Conservation (phyloP, 2,797 vertebrate genomes). For the Pseudomugil tenellus region DNA sequence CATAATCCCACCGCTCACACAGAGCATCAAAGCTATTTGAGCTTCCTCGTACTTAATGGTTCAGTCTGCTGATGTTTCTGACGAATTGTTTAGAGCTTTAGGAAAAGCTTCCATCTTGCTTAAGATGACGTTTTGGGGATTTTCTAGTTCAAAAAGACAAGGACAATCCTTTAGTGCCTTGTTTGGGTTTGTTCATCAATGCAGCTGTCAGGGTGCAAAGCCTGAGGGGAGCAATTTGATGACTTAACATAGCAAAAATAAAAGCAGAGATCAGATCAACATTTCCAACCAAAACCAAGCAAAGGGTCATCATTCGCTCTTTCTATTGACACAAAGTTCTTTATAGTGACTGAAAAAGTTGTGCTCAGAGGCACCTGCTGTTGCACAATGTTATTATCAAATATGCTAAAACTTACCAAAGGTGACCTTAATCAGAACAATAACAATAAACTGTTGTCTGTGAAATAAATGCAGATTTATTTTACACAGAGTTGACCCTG, state of each 20-base stretch:
- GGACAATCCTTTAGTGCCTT: constrained; percentile 4
- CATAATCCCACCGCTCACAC: constrained; percentile 37
- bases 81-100: constrained; percentile 19
- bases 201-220: background rate
- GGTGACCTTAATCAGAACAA: constrained; percentile 40
- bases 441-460: constrained; percentile 37
- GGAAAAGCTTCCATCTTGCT: constrained; percentile 29
- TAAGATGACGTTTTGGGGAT: constrained; percentile 24
- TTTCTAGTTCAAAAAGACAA: constrained; percentile 39
- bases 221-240: too few species aligned
- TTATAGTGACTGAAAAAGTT: background rate
- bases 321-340: background rate
- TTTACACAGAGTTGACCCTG: constrained; percentile 18
- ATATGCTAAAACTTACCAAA: background rate
- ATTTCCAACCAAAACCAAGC: background rate
- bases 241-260: too few species aligned
- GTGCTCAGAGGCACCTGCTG: background rate
- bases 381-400: background rate
- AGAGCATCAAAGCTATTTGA: constrained; percentile 44
- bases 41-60: constrained; percentile 17
- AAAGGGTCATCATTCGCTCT: background rate
- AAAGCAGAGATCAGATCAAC: background rate
- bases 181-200: constrained; percentile 18
- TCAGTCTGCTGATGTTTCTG: constrained; percentile 2
- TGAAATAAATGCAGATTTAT: constrained; percentile 44